Base-by-base conservation (phyloP, 1,140 invertebrate genomes). In the Streblospio benedicti region DNA sequence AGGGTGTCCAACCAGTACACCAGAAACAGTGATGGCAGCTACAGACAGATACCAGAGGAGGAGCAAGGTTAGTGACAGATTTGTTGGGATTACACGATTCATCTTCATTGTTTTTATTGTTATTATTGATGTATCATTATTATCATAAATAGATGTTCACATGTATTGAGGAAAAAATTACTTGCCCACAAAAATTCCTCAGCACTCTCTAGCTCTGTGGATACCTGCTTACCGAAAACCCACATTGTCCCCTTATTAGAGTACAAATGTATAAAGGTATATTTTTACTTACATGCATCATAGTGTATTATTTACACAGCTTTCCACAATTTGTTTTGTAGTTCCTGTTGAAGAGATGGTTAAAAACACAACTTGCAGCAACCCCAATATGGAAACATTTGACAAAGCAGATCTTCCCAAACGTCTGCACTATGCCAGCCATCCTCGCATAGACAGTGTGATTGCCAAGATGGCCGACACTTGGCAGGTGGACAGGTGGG, bases 381-480 rank as follows among this genome's bases (percentile, higher is more conserved):
- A 60, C n/a, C 38, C 59, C 16, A 55, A 55, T 14, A 67, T 71
- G 69, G 64, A 67, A 18, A 66, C 69, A 1, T 73, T 68, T 43
- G 65, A 62, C 23, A 72, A 72, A 52, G 62, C 60, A 12, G 64
- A 65, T 4, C 35, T 71, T 28, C 72, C 73, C 2, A 66, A 62
- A 54, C 63, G 72, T 14, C 65, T 63, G 56, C 73, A 75, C 49
- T 73, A 72, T 50, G 60, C 63, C 6, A 65, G 70, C 63, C 68
- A 67, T 35, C 47, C 67, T n/a, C 61, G 71, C 41, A 73, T 75
- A 52, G 71, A 70, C n/a, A 62, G 69, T 18, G 56, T 75, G n/a
- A 27, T 70, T 0, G 43, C 74, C 23, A 66, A 69, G 25, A 53
- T 66, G 25, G 47, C 65, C 16, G 65, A 71, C 20, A 45, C 64